phyloP scores from a whole-genome alignment of 2,113 vertebrate species.

The Blennius ocellaris region DNA sequence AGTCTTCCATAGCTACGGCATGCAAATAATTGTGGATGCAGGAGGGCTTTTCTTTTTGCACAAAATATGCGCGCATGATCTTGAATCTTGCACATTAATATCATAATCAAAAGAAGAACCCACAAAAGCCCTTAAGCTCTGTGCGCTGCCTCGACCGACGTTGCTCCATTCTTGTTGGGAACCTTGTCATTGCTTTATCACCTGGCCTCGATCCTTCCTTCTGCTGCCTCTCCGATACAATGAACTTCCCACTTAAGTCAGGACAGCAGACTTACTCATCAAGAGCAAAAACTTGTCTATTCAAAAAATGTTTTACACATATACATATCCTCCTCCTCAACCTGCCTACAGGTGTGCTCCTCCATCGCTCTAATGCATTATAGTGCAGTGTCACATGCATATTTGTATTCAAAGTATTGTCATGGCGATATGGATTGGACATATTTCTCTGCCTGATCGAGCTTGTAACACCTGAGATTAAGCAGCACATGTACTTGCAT shows the following conservation, averaged over 20 bases:
- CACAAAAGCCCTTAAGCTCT: conserved; percentile 40
- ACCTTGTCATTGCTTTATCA: conserved; percentile 58
- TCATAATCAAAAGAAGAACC: conserved; percentile 40
- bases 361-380: background rate
- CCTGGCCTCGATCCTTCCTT: conserved; percentile 51
- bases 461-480: conserved; percentile 4
- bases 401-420: conserved; percentile 12
- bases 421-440: background rate
- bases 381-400: background rate
- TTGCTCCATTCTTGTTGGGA: conserved; percentile 21
- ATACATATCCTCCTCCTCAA: conserved; percentile 38
- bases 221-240: conserved; percentile 39
- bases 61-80: conserved; percentile 15
- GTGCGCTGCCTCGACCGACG: conserved; percentile 1
- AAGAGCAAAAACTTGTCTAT: conserved; percentile 43
- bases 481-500: background rate
- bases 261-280: conserved; percentile 51
- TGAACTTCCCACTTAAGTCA: conserved; percentile 61
- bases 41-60: conserved; percentile 17
- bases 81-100: conserved; percentile 32
- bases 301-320: conserved; percentile 40
- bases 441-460: background rate
- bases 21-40: conserved; percentile 29
- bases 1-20: conserved; percentile 23
- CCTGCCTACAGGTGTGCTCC: conserved; percentile 41